A percentile compares a stretch with the other conserved stretches of the same genome.
These are phyloP conservation scores for Spilogale gracilis DNA, from an alignment of 2,113 vertebrate species.

Conservation along the genomic window DNA sequence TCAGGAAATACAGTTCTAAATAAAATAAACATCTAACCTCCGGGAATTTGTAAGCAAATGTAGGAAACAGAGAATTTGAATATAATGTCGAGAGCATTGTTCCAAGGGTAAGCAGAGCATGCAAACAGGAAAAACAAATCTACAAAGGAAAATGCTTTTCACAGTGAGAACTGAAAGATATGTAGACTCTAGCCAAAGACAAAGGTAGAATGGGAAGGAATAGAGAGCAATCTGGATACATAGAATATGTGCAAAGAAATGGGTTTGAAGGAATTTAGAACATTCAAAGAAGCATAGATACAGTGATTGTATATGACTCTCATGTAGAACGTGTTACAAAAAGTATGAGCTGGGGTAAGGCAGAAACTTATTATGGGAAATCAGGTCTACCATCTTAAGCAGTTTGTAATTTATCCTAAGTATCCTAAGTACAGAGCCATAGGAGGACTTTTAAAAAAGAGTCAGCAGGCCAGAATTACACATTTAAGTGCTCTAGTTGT, in stretches of 20 bases:
- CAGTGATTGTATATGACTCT: background rate
- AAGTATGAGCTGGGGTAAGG: background rate
- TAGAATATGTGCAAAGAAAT: background rate
- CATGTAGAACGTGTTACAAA: background rate
- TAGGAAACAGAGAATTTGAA: conserved; percentile 14
- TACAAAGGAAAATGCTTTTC: background rate
- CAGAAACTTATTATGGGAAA: background rate
- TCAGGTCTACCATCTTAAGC: background rate
- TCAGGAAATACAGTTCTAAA: background rate
- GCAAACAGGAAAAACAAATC: background rate
- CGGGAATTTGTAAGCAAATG: background rate
- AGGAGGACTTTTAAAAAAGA: background rate
- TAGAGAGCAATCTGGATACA: background rate
- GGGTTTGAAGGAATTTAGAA: background rate
- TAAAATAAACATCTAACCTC: background rate
- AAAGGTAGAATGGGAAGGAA: background rate
- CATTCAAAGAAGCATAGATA: background rate
- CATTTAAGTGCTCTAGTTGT: background rate
- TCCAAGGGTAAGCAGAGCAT: background rate
- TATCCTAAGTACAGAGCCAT: background rate
- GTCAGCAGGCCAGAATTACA: background rate
- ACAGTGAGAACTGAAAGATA: background rate
- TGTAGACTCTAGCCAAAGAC: background rate
- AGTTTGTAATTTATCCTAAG: background rate
- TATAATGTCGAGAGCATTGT: background rate